Percentiles rank a stretch among this genome's conserved stretches.
Conservation (phyloP, 2,113 vertebrate species). For the Nothocercus julius region DNA sequence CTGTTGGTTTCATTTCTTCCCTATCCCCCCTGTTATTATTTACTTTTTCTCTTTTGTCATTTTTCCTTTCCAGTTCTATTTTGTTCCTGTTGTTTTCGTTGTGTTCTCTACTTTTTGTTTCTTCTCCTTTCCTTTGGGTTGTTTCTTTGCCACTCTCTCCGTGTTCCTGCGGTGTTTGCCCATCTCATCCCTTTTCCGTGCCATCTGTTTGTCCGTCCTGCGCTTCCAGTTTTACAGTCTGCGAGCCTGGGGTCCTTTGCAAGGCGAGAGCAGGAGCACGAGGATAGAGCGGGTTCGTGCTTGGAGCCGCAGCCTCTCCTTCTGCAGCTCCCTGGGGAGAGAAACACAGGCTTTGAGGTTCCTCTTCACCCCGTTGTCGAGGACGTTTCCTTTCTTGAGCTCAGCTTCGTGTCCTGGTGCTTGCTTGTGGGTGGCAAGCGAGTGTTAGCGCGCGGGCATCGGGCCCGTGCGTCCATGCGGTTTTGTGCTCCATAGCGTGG, state of each 20-base stretch:
- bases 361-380: not conserved
- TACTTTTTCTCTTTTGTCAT: conserved; percentile 23
- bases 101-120: not conserved
- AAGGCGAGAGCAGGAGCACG: not conserved
- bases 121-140: not conserved
- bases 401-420: not conserved
- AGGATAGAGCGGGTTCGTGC: not conserved
- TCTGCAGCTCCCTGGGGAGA: not conserved
- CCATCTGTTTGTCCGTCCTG: conserved; percentile 61
- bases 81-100: not conserved
- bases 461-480: not conserved
- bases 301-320: not conserved
- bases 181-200: conserved; percentile 47
- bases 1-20: conserved; percentile 75
- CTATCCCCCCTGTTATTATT: conserved; percentile 40
- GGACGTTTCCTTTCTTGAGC: not conserved
- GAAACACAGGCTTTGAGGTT: not conserved
- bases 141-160: not conserved
- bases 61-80: conserved; percentile 46
- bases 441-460: not conserved
- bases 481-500: not conserved
- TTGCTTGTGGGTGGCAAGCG: fast-evolving
- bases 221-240: conserved; percentile 76
- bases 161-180: not conserved
- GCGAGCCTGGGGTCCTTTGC: not conserved